A percentile compares a stretch with the other conserved stretches of the same genome.
These are phyloP conservation scores for Typhlichthys subterraneus DNA, from an alignment of 2,797 vertebrate species.

Conservation along the genomic window DNA sequence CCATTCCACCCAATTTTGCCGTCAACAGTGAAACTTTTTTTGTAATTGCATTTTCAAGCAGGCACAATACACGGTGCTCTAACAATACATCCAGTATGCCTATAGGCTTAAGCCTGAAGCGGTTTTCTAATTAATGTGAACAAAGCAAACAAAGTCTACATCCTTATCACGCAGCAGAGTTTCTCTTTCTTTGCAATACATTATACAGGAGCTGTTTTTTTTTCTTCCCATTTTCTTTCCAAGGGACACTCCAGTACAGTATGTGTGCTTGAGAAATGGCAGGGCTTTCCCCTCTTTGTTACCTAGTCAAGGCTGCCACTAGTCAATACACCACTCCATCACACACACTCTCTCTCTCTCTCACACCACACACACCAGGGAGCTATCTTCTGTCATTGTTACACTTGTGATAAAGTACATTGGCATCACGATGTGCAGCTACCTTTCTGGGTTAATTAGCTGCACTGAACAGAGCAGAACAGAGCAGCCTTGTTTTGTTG, in stretches of 20 bases:
- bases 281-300: slow-evolving; percentile 67
- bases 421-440: slow-evolving; percentile 59
- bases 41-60: slow-evolving; percentile 66
- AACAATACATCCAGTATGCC: neutral
- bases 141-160: slow-evolving; percentile 35
- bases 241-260: slow-evolving; percentile 12
- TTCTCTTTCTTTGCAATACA: slow-evolving; percentile 49
- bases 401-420: slow-evolving; percentile 60
- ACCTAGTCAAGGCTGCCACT: slow-evolving; percentile 53
- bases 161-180: slow-evolving; percentile 55
- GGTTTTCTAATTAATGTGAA: slow-evolving; percentile 70
- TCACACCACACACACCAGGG: slow-evolving; percentile 38
- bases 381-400: slow-evolving; percentile 56
- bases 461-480: slow-evolving; percentile 4
- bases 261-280: slow-evolving; percentile 41
- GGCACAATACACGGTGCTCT: slow-evolving; percentile 39
- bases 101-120: slow-evolving; percentile 54
- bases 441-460: slow-evolving; percentile 71
- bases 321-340: slow-evolving; percentile 21
- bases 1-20: slow-evolving; percentile 39
- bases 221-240: slow-evolving; percentile 19
- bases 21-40: slow-evolving; percentile 58
- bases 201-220: slow-evolving; percentile 46
- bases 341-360: neutral
- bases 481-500: neutral